These are phyloP conservation scores for Ficedula albicollis DNA, from an alignment of 2,797 vertebrate species.

Conservation along the genomic window DNA sequence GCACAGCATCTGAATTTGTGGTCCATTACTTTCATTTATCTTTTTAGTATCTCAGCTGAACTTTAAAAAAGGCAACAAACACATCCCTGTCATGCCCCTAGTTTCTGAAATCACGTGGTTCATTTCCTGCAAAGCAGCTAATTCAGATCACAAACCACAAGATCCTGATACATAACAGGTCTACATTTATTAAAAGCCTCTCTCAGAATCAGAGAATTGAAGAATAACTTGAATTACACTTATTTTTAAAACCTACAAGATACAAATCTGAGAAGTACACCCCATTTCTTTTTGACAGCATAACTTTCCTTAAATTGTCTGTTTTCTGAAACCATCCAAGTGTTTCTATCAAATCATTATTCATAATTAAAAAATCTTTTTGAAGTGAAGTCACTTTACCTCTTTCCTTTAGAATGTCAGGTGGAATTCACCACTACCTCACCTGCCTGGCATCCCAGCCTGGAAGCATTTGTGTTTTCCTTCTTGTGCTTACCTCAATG, in stretches of 20 bases:
- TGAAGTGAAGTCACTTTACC: background rate
- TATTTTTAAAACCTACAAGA: background rate
- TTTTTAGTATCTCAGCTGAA: constrained; percentile 1
- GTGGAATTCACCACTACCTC: background rate
- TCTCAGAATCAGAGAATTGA: background rate
- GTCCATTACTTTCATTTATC: background rate
- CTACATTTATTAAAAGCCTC: background rate
- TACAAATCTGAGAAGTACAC: background rate
- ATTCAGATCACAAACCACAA: background rate
- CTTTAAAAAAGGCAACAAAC: background rate
- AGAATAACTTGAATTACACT: background rate
- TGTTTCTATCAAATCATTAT: background rate
- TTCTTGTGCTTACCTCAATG: constrained; percentile 82
- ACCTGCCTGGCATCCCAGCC: background rate
- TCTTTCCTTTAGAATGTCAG: background rate
- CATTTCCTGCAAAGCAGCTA: background rate
- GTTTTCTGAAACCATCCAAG: background rate
- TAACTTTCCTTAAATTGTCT: background rate
- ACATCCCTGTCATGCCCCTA: background rate
- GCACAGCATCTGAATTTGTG: constrained; percentile 16
- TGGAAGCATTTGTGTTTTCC: background rate
- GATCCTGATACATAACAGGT: background rate
- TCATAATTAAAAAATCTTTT: background rate
- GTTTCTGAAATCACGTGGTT: background rate
- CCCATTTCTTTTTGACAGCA: background rate